Evolutionary conservation across 2,797 vertebrate species (phyloP).

Genomic region (Tragelaphus oryx): DNA sequence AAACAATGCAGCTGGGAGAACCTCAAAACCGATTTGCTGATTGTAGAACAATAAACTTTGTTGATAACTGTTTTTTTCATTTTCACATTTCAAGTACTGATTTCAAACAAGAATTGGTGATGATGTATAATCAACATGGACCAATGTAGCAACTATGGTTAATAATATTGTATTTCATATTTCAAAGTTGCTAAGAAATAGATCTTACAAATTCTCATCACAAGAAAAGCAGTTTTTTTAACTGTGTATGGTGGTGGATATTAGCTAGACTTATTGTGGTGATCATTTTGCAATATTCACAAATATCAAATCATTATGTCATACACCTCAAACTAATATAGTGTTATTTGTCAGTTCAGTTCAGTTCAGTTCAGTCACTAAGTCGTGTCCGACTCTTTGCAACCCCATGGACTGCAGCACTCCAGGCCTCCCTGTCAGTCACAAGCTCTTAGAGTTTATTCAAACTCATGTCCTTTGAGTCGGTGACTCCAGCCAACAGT

Average conservation of each 20-base stretch:
- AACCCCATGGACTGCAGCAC: background rate
- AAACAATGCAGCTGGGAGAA: background rate
- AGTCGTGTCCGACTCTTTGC: accelerated
- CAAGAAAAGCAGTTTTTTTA: background rate
- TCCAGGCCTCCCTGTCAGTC: background rate
- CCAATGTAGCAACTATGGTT: background rate
- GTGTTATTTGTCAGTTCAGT: background rate
- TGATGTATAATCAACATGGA: background rate
- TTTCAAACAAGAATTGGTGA: background rate
- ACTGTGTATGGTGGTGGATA: background rate
- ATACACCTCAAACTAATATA: background rate
- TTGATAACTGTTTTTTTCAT: background rate
- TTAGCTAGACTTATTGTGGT: background rate
- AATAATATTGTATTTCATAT: background rate
- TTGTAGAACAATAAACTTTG: background rate
- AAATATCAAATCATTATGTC: background rate
- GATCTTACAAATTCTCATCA: background rate
- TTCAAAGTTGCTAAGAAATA: background rate
- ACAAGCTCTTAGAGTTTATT: background rate
- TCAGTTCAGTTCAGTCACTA: background rate
- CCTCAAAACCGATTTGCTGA: background rate
- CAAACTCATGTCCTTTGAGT: background rate
- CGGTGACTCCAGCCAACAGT: background rate
- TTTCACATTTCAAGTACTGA: too few species aligned
- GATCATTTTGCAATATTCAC: background rate